These are phyloP conservation scores for Rhopilema esculentum DNA, from an alignment of 30 jellyfish, hydroid and myxozoan genomes.

Conservation along the genomic window DNA sequence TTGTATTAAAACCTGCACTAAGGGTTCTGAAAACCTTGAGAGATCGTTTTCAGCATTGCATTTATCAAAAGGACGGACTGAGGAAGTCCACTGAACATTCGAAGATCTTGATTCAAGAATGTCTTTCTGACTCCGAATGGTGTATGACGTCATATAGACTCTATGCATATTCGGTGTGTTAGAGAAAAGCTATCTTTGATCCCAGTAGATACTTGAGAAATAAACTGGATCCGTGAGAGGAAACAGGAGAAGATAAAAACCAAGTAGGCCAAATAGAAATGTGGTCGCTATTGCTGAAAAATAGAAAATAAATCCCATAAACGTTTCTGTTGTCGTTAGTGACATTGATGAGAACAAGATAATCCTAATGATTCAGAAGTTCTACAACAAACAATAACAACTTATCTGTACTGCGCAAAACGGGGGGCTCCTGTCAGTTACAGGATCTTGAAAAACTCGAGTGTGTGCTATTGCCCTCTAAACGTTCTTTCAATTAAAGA, in stretches of 20 bases:
- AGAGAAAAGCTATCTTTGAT: neutral
- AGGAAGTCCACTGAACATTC: neutral
- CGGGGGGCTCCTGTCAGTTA: too few relatives aligned
- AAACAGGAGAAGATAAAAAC: constrained; percentile 45
- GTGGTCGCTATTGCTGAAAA: constrained; percentile 26
- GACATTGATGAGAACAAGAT: too few relatives aligned
- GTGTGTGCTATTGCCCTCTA: too few relatives aligned
- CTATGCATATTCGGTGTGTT: too few relatives aligned
- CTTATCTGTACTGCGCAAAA: too few relatives aligned
- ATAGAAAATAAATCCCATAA: neutral
- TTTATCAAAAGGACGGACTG: neutral
- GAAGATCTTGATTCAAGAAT: neutral
- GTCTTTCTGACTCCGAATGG: neutral
- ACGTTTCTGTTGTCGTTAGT: too few relatives aligned
- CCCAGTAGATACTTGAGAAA: constrained; percentile 81
- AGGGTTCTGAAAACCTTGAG: neutral
- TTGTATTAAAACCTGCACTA: too few relatives aligned
- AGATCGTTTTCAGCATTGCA: neutral
- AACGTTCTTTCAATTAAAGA: too few relatives aligned
- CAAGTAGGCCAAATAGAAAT: constrained; percentile 78
- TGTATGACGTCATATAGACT: too few relatives aligned
- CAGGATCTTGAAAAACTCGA: too few relatives aligned
- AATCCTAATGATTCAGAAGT: too few relatives aligned
- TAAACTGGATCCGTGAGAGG: constrained; percentile 86
- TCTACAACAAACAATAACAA: too few relatives aligned